Conservation (phyloP, 2,797 vertebrate species). For the Megaceryle alcyon region DNA sequence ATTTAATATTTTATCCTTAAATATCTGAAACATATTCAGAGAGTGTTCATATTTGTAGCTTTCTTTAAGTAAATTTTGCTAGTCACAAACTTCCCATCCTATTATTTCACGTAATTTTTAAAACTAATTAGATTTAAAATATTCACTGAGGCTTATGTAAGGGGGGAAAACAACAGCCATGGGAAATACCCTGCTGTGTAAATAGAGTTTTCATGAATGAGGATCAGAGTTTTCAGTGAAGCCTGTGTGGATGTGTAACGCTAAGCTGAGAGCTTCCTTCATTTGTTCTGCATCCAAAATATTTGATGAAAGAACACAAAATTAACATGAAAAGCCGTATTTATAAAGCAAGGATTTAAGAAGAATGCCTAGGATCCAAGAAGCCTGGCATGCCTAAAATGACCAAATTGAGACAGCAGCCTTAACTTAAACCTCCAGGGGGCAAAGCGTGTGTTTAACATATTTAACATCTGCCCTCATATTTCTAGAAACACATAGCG, state of each 20-base stretch:
- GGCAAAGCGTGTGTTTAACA: slow-evolving; percentile 78
- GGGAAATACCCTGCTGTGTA: slow-evolving; percentile 55
- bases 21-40: neutral
- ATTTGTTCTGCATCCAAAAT: slow-evolving; percentile 55
- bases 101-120: neutral
- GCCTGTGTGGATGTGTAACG: neutral
- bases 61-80: neutral
- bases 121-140: slow-evolving; percentile 41
- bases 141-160: slow-evolving; percentile 10
- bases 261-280: slow-evolving; percentile 31
- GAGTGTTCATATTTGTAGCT: neutral
- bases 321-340: slow-evolving; percentile 65
- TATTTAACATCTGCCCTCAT: slow-evolving; percentile 82
- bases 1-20: neutral
- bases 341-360: slow-evolving; percentile 69
- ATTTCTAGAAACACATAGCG: slow-evolving; percentile 76
- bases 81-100: neutral
- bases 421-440: slow-evolving; percentile 79
- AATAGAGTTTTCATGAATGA: slow-evolving; percentile 49
- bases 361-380: slow-evolving; percentile 65
- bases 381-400: slow-evolving; percentile 77
- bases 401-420: slow-evolving; percentile 76
- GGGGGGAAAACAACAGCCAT: neutral
- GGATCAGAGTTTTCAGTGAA: slow-evolving; percentile 32
- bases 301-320: slow-evolving; percentile 58